A percentile compares a stretch with the other conserved stretches of the same genome.
phyloP scores from a whole-genome alignment of 2,888 invertebrate species.

The Himalopsyche tibetana region DNA sequence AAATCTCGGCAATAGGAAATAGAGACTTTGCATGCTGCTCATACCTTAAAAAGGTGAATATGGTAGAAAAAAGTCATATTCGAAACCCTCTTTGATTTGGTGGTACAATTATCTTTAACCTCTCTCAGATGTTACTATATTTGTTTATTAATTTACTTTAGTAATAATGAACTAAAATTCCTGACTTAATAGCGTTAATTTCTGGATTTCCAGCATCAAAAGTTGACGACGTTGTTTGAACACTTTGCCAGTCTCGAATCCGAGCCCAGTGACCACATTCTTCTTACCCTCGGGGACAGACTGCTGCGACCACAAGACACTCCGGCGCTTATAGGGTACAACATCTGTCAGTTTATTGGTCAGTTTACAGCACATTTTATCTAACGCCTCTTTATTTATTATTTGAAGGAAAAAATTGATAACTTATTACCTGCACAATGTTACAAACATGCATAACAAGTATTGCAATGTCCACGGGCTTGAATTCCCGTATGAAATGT shows the following conservation, averaged over 20 bases:
- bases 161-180: not conserved
- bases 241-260: conserved; percentile 71
- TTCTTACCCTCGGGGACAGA: conserved; percentile 72
- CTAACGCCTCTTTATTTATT: not conserved
- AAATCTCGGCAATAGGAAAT: too few species aligned
- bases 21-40: too few species aligned
- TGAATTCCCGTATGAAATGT: too few species aligned
- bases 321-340: conserved; percentile 72
- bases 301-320: conserved; percentile 72
- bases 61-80: too few species aligned
- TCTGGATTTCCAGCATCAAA: conserved; percentile 69
- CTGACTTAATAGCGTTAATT: not conserved
- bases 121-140: too few species aligned
- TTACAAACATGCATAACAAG: too few species aligned
- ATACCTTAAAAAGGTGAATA: too few species aligned
- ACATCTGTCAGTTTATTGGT: conserved; percentile 72
- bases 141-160: not conserved
- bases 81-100: too few species aligned
- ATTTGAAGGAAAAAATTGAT: not conserved
- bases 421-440: not conserved
- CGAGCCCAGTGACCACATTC: conserved; percentile 69
- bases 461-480: too few species aligned
- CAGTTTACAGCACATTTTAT: conserved; percentile 28
- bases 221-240: conserved; percentile 72
- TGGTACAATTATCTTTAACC: not conserved